phyloP scores from a whole-genome alignment of 1,140 invertebrate species.

The Zaprionus tsacasi region DNA sequence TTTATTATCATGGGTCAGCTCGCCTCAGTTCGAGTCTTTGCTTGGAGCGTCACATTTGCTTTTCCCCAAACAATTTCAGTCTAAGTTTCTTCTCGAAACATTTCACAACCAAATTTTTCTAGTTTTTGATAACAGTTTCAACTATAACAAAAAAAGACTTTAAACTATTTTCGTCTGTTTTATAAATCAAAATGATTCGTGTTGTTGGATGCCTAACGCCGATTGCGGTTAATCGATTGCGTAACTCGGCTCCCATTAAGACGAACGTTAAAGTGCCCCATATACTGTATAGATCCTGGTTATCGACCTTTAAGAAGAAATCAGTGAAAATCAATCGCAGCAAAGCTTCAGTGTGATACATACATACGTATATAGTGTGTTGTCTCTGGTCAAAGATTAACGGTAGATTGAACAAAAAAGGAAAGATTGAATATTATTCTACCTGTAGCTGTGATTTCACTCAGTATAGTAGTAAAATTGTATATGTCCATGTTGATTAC shows the following conservation, averaged over 20 bases:
- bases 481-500: conserved; percentile 18
- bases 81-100: neutral
- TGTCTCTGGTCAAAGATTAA: too few relatives aligned
- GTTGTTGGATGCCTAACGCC: conserved; percentile 5
- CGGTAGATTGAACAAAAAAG: too few relatives aligned
- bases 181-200: conserved; percentile 5
- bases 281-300: neutral
- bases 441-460: too few relatives aligned
- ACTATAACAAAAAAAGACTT: too few relatives aligned
- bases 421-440: too few relatives aligned
- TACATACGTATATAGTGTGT: too few relatives aligned
- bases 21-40: neutral
- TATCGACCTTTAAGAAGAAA: neutral
- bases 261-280: neutral
- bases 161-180: neutral
- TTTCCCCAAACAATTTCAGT: neutral
- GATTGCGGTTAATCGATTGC: conserved; percentile 18
- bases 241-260: neutral
- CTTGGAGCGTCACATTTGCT: conserved; percentile 2
- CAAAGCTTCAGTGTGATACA: neutral
- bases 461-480: too few relatives aligned
- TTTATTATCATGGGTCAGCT: neutral
- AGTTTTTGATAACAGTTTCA: neutral
- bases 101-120: conserved; percentile 15
- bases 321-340: neutral